A percentile compares a stretch with the other conserved stretches of the same genome.
These are phyloP conservation scores for Sparidentex hasta DNA, from an alignment of 2,797 vertebrate species.

Conservation along the genomic window DNA sequence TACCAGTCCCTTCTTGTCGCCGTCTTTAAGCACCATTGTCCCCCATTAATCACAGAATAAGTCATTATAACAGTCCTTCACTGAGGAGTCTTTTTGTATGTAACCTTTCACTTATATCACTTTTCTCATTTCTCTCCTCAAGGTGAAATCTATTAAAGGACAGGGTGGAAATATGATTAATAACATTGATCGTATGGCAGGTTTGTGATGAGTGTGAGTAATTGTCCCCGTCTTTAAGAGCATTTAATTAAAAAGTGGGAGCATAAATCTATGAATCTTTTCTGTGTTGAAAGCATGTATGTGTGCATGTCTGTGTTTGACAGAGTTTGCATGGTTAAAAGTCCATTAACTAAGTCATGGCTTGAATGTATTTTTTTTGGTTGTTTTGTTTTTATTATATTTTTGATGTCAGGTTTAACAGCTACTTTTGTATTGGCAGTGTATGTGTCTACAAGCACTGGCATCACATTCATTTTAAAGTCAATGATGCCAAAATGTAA, in stretches of 20 bases:
- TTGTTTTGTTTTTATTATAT: neutral
- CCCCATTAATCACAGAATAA: slow-evolving; percentile 57
- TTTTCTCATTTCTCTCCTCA: slow-evolving; percentile 59
- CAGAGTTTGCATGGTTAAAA: neutral
- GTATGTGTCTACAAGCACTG: neutral
- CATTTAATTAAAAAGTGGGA: slow-evolving; percentile 39
- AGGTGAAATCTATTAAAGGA: slow-evolving; percentile 60
- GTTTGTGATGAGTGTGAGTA: slow-evolving; percentile 50
- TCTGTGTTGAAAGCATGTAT: neutral
- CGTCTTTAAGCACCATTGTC: slow-evolving; percentile 34
- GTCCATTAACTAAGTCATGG: neutral
- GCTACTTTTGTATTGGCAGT: neutral
- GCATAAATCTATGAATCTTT: slow-evolving; percentile 31
- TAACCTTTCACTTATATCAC: slow-evolving; percentile 46
- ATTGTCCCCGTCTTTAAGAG: slow-evolving; percentile 49
- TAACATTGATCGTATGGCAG: slow-evolving; percentile 36
- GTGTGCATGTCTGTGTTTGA: neutral
- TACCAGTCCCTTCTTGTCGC: neutral
- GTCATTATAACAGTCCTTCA: slow-evolving; percentile 41
- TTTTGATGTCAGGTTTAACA: neutral
- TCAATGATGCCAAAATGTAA: slow-evolving; percentile 9
- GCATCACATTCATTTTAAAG: slow-evolving; percentile 20
- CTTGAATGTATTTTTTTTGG: no score
- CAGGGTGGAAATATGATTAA: slow-evolving; percentile 57
- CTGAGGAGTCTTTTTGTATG: slow-evolving; percentile 45